phyloP scores from a whole-genome alignment of 2,113 vertebrate species.

The Pipa parva region DNA sequence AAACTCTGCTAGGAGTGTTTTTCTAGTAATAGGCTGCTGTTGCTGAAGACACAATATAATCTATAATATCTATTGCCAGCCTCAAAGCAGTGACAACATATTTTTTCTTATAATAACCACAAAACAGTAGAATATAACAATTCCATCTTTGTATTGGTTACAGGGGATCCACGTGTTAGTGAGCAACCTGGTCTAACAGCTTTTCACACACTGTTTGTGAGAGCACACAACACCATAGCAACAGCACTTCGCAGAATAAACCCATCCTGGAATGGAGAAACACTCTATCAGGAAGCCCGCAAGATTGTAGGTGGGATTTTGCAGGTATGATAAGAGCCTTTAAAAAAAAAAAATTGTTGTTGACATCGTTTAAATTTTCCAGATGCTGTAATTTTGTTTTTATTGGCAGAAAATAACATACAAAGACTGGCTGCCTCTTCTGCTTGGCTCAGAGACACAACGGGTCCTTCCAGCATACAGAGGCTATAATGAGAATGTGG shows the following conservation, averaged over 20 bases:
- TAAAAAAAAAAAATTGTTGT: background rate
- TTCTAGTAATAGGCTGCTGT: too few species aligned
- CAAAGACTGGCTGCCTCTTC: slow-evolving; percentile 77
- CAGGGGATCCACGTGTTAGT: slow-evolving; percentile 75
- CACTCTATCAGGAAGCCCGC: slow-evolving; percentile 75
- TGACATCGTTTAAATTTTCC: too few species aligned
- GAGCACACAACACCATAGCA: slow-evolving; percentile 81
- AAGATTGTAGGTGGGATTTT: slow-evolving; percentile 80
- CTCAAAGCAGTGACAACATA: too few species aligned
- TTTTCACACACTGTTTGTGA: slow-evolving; percentile 77
- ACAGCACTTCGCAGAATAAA: slow-evolving; percentile 67
- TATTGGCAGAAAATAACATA: slow-evolving; percentile 73
- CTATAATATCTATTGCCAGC: too few species aligned
- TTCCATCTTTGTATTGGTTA: background rate
- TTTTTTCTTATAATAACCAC: too few species aligned
- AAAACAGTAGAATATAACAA: too few species aligned
- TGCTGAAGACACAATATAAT: too few species aligned
- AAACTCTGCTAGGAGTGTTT: too few species aligned
- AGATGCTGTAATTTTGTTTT: background rate
- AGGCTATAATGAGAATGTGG: slow-evolving; percentile 63
- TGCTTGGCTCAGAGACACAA: slow-evolving; percentile 47
- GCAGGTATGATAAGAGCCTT: slow-evolving; percentile 65
- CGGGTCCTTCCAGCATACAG: slow-evolving; percentile 61
- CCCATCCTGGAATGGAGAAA: slow-evolving; percentile 70
- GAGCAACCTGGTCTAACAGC: slow-evolving; percentile 78